A percentile compares a stretch with the other conserved stretches of the same genome.
Evolutionary conservation across 1,140 invertebrate genomes (phyloP).

Genomic region (Musca domestica): DNA sequence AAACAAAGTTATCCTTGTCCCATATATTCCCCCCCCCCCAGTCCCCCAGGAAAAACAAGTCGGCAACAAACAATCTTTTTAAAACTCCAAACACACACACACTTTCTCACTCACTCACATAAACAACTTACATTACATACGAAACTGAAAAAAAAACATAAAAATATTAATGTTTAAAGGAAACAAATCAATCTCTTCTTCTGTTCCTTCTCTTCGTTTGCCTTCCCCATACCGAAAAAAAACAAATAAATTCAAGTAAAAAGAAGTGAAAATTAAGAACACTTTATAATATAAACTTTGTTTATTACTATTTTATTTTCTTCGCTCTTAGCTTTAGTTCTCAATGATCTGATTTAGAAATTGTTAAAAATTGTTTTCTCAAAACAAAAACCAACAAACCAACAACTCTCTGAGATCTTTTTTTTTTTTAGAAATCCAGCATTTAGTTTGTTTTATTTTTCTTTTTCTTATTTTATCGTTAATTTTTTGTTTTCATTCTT

Average conservation of each 20-base stretch:
- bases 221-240: background rate
- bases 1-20: background rate
- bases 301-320: too few relatives aligned
- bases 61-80: background rate
- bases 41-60: background rate
- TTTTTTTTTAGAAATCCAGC: background rate
- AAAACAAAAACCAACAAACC: too few relatives aligned
- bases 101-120: background rate
- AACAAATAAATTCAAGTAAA: conserved; percentile 6
- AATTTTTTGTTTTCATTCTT: background rate
- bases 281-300: background rate
- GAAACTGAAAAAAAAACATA: conserved; percentile 1
- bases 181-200: background rate
- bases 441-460: conserved; percentile 1
- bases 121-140: background rate
- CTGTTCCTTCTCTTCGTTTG: too few relatives aligned
- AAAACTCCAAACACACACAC: background rate
- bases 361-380: too few relatives aligned
- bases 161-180: conserved; percentile 10
- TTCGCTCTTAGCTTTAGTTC: background rate
- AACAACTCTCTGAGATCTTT: background rate
- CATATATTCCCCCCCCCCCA: background rate
- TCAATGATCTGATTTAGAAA: too few relatives aligned
- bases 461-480: background rate
- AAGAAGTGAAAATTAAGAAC: background rate